These are phyloP conservation scores for Drosophila asahinai DNA, from an alignment of 1,140 invertebrate genomes.

Conservation along the genomic window DNA sequence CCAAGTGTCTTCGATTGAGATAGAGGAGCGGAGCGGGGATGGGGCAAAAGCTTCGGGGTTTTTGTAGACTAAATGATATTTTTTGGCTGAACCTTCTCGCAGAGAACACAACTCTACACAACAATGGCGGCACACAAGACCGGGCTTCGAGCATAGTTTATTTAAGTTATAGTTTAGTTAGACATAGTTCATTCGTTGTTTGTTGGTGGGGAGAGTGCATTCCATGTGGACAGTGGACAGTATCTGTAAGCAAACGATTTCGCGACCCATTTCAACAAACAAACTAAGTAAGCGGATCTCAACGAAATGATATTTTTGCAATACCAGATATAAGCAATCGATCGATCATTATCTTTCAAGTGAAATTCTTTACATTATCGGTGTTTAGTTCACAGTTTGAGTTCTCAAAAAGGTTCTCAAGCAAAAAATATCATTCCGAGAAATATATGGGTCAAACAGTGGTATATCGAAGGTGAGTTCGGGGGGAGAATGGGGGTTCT, in stretches of 20 bases:
- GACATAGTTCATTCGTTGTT: constrained; percentile 17
- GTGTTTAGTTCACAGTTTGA: constrained; percentile 45
- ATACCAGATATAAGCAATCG: constrained; percentile 32
- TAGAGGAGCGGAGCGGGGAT: constrained; percentile 8
- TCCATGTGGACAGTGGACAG: constrained; percentile 24
- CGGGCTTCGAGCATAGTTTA: constrained; percentile 19
- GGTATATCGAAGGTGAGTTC: constrained; percentile 38
- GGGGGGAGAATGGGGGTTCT: constrained; percentile 7
- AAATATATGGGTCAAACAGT: constrained; percentile 74
- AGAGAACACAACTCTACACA: constrained; percentile 46
- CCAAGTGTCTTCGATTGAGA: constrained; percentile 28
- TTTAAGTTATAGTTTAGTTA: constrained; percentile 10
- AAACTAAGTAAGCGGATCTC: constrained; percentile 40
- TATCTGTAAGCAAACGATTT: constrained; percentile 48
- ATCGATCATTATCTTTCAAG: constrained; percentile 24
- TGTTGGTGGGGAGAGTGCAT: constrained; percentile 41
- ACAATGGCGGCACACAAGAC: constrained; percentile 12
- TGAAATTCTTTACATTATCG: constrained; percentile 11
- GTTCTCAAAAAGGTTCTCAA: constrained; percentile 74
- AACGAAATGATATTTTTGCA: constrained; percentile 65
- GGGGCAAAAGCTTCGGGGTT: constrained; percentile 21
- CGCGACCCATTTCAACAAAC: constrained; percentile 46
- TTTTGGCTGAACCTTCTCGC: constrained; percentile 81
- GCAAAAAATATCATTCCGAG: constrained; percentile 85
- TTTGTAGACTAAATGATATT: constrained; percentile 73